Evolutionary conservation across 2,888 invertebrate species (phyloP).

Genomic region (Ophion ellenae): DNA sequence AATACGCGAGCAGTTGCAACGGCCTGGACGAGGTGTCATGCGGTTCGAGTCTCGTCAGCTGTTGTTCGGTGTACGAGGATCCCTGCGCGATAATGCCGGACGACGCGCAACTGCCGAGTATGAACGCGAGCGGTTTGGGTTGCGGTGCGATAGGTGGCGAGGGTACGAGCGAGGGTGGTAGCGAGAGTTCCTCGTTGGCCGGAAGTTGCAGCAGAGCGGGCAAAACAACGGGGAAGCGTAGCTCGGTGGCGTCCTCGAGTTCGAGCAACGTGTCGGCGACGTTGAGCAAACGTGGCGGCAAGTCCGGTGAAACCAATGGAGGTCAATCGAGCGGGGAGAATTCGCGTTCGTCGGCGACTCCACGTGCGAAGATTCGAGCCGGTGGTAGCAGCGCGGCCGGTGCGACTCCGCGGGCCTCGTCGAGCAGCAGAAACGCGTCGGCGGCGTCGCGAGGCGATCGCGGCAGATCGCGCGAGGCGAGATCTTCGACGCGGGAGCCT

Average conservation of each 20-base stretch:
- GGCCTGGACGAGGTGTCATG: conserved; percentile 88
- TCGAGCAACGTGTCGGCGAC: conserved; percentile 42
- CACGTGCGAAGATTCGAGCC: conserved; percentile 85
- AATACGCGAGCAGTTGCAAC: conserved; percentile 88
- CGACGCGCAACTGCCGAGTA: conserved; percentile 73
- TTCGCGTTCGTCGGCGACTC: conserved; percentile 78
- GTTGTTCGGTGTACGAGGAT: conserved; percentile 90
- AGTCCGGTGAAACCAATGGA: conserved; percentile 4
- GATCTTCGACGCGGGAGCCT: conserved; percentile 84
- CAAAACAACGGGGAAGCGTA: conserved; percentile 51
- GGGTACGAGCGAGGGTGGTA: conserved; percentile 89
- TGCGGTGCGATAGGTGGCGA: conserved; percentile 80
- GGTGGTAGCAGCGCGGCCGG: background rate
- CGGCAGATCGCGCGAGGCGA: conserved; percentile 86
- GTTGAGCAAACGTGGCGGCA: conserved; percentile 43
- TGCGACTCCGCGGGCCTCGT: conserved; percentile 66
- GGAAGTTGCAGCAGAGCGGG: conserved; percentile 80
- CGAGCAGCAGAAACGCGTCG: conserved; percentile 44
- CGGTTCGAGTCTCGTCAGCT: conserved; percentile 91
- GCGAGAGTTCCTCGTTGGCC: conserved; percentile 91
- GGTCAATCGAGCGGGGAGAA: conserved; percentile 12
- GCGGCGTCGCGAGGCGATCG: conserved; percentile 86
- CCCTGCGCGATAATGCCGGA: conserved; percentile 84
- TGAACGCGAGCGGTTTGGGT: conserved; percentile 71
- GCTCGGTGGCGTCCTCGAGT: conserved; percentile 58